phyloP scores from a whole-genome alignment of 2,888 invertebrate species.

The Pegoplata infirma region DNA sequence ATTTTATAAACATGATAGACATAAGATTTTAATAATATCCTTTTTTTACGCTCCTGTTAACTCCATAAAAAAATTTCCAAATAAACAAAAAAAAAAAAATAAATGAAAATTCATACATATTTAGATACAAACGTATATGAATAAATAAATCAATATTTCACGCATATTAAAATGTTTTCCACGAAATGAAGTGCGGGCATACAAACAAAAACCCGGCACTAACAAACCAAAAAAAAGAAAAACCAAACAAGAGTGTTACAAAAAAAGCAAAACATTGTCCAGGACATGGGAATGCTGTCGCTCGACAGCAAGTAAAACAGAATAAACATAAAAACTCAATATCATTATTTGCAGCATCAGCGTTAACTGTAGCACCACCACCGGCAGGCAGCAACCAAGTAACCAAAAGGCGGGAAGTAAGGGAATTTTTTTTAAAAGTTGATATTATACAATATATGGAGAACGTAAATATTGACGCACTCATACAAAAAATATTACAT shows the following conservation, averaged over 20 bases:
- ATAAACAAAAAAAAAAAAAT: slow-evolving; percentile 9
- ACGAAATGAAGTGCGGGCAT: not conserved
- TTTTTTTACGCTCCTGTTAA: not conserved
- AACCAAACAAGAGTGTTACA: not conserved
- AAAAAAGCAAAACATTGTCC: not conserved
- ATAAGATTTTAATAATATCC: too few relatives aligned
- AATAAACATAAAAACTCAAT: slow-evolving; percentile 13
- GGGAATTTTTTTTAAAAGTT: not conserved
- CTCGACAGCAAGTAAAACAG: not conserved
- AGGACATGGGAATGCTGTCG: slow-evolving; percentile 29
- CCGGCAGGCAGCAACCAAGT: not conserved
- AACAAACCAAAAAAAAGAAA: slow-evolving; percentile 5
- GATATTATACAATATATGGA: not conserved
- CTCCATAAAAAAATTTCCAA: not conserved
- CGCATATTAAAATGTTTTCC: slow-evolving; percentile 34
- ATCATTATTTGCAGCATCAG: slow-evolving; percentile 48
- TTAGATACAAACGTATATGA: slow-evolving; percentile 22
- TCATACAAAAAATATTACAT: slow-evolving; percentile 35
- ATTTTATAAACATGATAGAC: too few relatives aligned
- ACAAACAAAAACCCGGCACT: not conserved
- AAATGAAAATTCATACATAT: slow-evolving; percentile 55
- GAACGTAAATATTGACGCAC: slow-evolving; percentile 44
- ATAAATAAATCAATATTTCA: not conserved
- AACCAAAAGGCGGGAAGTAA: not conserved
- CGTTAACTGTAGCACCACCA: slow-evolving; percentile 36